Base-by-base conservation (phyloP, 2,888 invertebrate species). In the Criorhina ranunculi region DNA sequence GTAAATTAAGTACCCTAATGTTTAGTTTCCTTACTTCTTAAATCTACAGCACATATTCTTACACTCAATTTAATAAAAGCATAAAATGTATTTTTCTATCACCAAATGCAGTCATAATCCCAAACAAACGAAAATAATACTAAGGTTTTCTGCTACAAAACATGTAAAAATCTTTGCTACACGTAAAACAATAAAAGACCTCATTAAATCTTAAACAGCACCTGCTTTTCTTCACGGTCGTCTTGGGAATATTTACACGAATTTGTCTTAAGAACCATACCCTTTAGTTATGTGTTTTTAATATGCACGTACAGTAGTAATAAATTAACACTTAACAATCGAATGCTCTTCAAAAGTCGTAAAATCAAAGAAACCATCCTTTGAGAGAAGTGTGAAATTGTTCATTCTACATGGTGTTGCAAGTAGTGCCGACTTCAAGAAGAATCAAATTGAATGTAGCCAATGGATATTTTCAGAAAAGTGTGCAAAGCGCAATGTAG, bases 241-340 rank as follows among this genome's bases (percentile, higher is more conserved):
- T 19, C 37, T 40, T 49, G 37, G 19, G 37, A 37, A 24, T 11
- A 1, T 19, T 40, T 37, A 7, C 9, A n/a, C 37, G 6, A 7
- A 6, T 42, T 6, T 15, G 6, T 7, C 42, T 24, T 49, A 9
- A 46, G 17, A 46, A 31, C 53, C n/a, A 31, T 53, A 31, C 31
- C 29, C 12, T 15, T 33, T 53, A 51, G n/a, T 29, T 5, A 51
- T 51, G 51, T 51, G 24, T 51, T 24, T 51, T 8, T 40, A 11
- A 37, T 44, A 64, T 24, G 42, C 35, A 12, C 19, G 8, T 19
- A 11, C 24, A 51, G 19, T 7, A 29, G 42, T 33, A 46, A 44
- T 33, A 46, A 70, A 59, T 70, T 59, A 70, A 44, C 59, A 49
- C 59, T 49, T 49, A 57, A 55, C 35, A 69, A 69, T 55, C 44